Evolutionary conservation across 2,888 invertebrate species (phyloP), one percentile per base, ranked within the genome.

Genomic region (Drosophila buzzatii): DNA sequence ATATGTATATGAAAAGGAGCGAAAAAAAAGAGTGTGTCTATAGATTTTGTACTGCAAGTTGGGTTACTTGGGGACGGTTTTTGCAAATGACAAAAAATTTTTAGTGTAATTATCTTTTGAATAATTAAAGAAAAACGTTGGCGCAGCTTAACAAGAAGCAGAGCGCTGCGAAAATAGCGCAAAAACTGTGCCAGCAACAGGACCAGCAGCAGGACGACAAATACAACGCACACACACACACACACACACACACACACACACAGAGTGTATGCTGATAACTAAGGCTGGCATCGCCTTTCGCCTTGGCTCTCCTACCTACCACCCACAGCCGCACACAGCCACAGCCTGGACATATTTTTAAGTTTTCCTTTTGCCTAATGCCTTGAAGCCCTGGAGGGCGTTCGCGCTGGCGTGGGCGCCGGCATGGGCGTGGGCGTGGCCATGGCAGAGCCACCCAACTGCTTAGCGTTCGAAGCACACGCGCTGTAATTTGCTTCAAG

Each of bases 91-190:
- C 71, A 79, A 78, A 78, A 74, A 76, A 71, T 77, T 75, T 78
- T 88, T 79, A 79, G 79, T 83, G 89, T 91, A 91, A 91, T 91
- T 91, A 91, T 91, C 90, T 91, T 90, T 91, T 91, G 91, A 88
- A 91, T 91, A 91, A 91, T 91, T 91, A 89, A 86, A 89, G 88
- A 79, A 82, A 85, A 85, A 85, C 76, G 90, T 89, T 89, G 76
- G 71, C 73, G 63, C 56, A 81, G 81, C 85, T 78, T 79, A 71
- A 86, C 75, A 70, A 73, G 75, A 71, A 72, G 61, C 70, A 72
- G 59, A 67, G 66, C 55, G 60, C 49, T 53, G 80, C 61, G 47
- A 80, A 74, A 77, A 79, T 74, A 74, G 74, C 57, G 60, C 56
- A 79, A 64, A 60, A 79, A 66, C 56, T 67, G 63, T 68, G 73